phyloP scores from a whole-genome alignment of 2,113 vertebrate species.

The Phrynosoma blainvillii region DNA sequence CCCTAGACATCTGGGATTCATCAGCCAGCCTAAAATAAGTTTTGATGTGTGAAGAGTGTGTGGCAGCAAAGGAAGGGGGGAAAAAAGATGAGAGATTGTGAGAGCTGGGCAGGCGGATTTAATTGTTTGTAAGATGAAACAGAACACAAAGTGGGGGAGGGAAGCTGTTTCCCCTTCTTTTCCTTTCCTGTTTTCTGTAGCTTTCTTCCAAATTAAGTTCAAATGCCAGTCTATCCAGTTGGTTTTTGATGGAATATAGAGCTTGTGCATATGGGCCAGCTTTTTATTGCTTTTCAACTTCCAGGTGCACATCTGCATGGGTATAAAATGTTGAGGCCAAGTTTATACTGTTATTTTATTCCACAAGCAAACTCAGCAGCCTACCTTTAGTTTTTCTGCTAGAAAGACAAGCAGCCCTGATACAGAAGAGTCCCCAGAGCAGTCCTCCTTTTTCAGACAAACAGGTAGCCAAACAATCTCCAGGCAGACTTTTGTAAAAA shows the following conservation, averaged over 20 bases:
- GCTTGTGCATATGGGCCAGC: too few relatives aligned
- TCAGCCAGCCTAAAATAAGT: constrained; percentile 74
- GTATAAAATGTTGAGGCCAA: not conserved
- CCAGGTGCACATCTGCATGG: not conserved
- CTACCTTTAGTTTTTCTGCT: not conserved
- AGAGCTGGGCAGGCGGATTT: constrained; percentile 45
- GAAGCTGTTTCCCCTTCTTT: not conserved
- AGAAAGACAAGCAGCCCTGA: not conserved
- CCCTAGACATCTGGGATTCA: constrained; percentile 72
- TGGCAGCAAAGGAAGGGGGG: constrained; percentile 25
- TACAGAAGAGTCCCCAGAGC: not conserved
- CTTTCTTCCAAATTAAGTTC: not conserved
- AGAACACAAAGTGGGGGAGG: not conserved
- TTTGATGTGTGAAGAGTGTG: constrained; percentile 66
- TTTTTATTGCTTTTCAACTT: not conserved
- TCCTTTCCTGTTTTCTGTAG: not conserved
- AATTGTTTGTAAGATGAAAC: not conserved
- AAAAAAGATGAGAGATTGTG: constrained; percentile 33
- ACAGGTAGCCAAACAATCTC: not conserved
- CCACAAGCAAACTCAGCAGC: not conserved
- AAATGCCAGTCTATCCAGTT: not conserved
- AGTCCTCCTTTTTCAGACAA: not conserved
- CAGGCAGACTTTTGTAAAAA: not conserved
- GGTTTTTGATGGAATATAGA: not conserved
- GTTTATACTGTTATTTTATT: not conserved